phyloP scores from a whole-genome alignment of 2,888 invertebrate species.

The Galerucella calmariensis region DNA sequence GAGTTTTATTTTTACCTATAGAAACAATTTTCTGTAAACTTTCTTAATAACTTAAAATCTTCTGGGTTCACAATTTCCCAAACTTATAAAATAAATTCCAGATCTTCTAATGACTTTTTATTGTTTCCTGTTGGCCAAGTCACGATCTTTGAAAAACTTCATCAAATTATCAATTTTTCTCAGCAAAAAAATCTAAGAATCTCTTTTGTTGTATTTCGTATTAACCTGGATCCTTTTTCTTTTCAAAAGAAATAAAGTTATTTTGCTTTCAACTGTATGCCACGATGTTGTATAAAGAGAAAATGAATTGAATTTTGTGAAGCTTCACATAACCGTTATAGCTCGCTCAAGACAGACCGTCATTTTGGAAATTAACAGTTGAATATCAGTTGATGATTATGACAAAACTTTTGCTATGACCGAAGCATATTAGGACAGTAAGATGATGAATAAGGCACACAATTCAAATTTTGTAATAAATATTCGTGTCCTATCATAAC shows the following conservation, averaged over 20 bases:
- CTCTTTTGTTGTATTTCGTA: conserved; percentile 1
- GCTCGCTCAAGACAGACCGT: too few relatives aligned
- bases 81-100: conserved; percentile 1
- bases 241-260: conserved; percentile 25
- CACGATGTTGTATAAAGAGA: neutral
- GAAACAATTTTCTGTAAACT: too few relatives aligned
- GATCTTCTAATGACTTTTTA: conserved; percentile 4
- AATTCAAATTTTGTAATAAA: neutral
- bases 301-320: neutral
- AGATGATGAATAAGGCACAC: too few relatives aligned
- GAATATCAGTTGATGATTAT: too few relatives aligned
- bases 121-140: conserved; percentile 4
- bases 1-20: too few relatives aligned
- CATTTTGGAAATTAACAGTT: too few relatives aligned
- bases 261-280: conserved; percentile 13
- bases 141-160: conserved; percentile 6
- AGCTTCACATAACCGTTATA: too few relatives aligned
- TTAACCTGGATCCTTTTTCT: conserved; percentile 24
- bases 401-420: too few relatives aligned
- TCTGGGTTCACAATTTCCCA: neutral
- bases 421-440: too few relatives aligned
- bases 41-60: too few relatives aligned
- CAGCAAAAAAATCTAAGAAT: too few relatives aligned
- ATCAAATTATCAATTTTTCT: too few relatives aligned
- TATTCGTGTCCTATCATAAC: neutral